Percentiles rank a stretch among this genome's conserved stretches.
Conservation (phyloP, 1,140 invertebrate species). For the Neodiprion pinetum region DNA sequence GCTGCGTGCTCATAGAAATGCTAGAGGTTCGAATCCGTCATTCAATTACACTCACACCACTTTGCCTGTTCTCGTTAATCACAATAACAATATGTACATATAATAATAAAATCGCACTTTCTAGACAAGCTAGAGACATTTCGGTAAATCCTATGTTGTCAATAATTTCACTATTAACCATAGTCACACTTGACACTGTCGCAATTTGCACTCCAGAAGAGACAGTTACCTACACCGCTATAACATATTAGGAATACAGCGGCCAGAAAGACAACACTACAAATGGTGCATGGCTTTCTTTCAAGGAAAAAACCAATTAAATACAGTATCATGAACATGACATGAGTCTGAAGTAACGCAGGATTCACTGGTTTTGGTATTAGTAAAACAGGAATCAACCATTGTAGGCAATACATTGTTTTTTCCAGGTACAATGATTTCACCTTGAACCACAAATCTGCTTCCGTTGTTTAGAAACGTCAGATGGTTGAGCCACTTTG, state of each 20-base stretch:
- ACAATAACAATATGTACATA: no score
- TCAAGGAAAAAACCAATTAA: constrained; percentile 94
- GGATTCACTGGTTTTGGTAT: constrained; percentile 97
- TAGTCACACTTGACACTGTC: constrained; percentile 76
- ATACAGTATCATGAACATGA: constrained; percentile 96
- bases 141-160: background rate
- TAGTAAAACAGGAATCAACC: constrained; percentile 94
- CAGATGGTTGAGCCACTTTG: no score
- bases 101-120: no score
- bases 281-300: constrained; percentile 95
- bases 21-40: no score
- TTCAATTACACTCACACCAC: no score
- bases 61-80: no score
- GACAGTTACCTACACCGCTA: constrained; percentile 92
- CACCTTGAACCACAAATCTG: background rate
- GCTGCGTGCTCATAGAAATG: no score
- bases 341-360: constrained; percentile 92
- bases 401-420: constrained; percentile 97
- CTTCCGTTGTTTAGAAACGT: no score
- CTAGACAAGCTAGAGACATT: background rate
- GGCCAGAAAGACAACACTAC: constrained; percentile 90
- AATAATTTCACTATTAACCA: constrained; percentile 47
- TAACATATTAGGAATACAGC: constrained; percentile 95
- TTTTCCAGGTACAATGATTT: background rate
- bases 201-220: constrained; percentile 88